Evolutionary conservation across 2,113 vertebrate genomes (phyloP), one percentile per base, ranked within the genome.

Genomic region (Cheirogaleus medius): DNA sequence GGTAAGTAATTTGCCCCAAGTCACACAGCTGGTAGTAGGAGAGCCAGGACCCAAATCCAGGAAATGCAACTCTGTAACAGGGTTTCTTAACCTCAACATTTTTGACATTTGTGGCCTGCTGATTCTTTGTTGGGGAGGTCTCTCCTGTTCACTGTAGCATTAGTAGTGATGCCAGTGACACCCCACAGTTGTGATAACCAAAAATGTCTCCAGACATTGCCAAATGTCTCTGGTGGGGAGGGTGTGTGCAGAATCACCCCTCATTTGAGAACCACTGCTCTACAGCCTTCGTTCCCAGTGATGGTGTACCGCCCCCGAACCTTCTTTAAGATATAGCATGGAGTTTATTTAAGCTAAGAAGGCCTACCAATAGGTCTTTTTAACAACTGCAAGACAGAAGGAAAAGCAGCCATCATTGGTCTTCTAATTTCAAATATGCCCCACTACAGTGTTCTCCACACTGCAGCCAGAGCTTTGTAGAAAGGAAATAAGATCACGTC

Each of bases 291-390:
- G 74, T 63, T 58, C 74, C 25, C 78, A n/a, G 27, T 21, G 20
- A 2, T 7, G 1, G 63, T 23, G 3, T 6, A 11, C 3, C 2
- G 3, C 21, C 56, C 58, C 20, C 49, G 44, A 17, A 34, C 63
- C 77, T 63, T 68, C 44, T 66, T 93, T 86, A 56, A 78, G 71
- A 37, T 27, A 17, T 27, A 17, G 34, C 25, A 8, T 21, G 83
- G 47, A 58, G 20, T 78, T 80, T 90, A 49, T 83, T 96, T 87
- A 93, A 66, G 18, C 63, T 52, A 58, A 88, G 39, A 54, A 7
- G 39, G 9, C 34, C 17, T 7, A 25, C 20, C 64, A 63, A 1
- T 86, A 64, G 73, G 58, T 76, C 58, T 49, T 78, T 78, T 13
- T 85, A 34, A 69, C 21, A 86, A 54, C 34, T 86, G 77, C 23